Base-by-base conservation (phyloP, 1,140 invertebrate species). In the Tetramorium simillimum region DNA sequence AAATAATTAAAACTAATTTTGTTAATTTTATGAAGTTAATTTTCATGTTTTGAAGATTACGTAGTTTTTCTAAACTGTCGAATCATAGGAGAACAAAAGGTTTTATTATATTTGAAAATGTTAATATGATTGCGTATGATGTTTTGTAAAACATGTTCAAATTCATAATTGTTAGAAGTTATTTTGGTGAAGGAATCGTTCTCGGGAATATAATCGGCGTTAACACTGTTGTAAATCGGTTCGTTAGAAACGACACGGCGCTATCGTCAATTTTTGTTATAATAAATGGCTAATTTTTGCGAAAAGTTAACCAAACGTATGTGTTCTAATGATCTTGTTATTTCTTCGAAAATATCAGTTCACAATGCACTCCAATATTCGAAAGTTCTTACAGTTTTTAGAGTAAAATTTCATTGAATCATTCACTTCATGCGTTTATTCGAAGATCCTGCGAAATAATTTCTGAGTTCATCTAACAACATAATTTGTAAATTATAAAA, bases 231-330 rank as follows among this genome's bases (percentile, higher is more conserved):
- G 88, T 89, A 80, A 73, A 88, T 62, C 33, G 53, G 28, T 67
- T 77, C 33, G 69, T 43, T 49, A 46, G 16, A 53, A 85, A 56
- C 37, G 18, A 49, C 14, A 37, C 43, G 73, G 53, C 46, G 18
- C 2, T 82, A 24, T 37, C 24, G 53, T 53, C 18, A 53, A 56
- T 76, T 21, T 70, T 85, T 89, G 85, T 89, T 89, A 72, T 37
- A 92, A 86, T 89, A 91, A 91, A 92, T 85, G 84, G 51, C 24
- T 75, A 53, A 51, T 87, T 82, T 56, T 67, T 90, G 62, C 67
- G 78, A 89, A 90, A 86, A 87, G 14, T 70, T 24, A 88, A 87
- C 65, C 78, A 89, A 49, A 53, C 90, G 40, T 89, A 75, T 87
- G 81, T 89, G 63, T 75, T 89, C 58, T 62, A 86, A 75, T 86